phyloP scores from a whole-genome alignment of 1,140 invertebrate genomes.

The Drosophila nasuta region DNA sequence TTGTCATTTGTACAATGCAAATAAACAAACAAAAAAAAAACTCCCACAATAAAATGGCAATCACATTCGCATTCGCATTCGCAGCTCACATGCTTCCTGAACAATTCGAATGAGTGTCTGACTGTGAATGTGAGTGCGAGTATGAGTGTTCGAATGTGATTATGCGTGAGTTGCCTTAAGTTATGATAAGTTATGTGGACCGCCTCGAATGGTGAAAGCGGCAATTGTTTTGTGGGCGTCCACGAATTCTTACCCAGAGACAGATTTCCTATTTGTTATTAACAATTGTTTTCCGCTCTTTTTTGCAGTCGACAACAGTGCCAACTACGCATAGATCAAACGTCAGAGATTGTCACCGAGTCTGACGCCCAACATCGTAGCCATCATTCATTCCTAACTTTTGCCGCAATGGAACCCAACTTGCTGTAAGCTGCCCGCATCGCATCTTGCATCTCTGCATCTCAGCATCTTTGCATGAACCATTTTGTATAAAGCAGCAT shows the following conservation, averaged over 20 bases:
- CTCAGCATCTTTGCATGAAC: constrained; percentile 28
- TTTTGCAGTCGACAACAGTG: constrained; percentile 8
- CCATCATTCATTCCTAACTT: background rate
- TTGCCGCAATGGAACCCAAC: constrained; percentile 60
- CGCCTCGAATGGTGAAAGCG: constrained; percentile 60
- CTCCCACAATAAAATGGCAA: constrained; percentile 61
- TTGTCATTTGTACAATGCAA: constrained; percentile 61
- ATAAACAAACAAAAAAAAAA: constrained; percentile 14
- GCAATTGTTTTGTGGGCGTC: constrained; percentile 59
- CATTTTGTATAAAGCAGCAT: constrained; percentile 57
- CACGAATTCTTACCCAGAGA: constrained; percentile 61
- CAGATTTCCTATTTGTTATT: constrained; percentile 67
- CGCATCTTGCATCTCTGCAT: constrained; percentile 30
- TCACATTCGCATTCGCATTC: constrained; percentile 32
- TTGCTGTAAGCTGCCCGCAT: constrained; percentile 63
- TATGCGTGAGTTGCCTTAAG: constrained; percentile 50
- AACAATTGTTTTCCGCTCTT: constrained; percentile 61
- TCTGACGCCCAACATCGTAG: constrained; percentile 6
- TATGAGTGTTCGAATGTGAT: constrained; percentile 22
- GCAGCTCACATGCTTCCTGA: constrained; percentile 36
- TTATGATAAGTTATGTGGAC: constrained; percentile 77
- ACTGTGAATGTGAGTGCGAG: constrained; percentile 3
- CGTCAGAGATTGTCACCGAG: constrained; percentile 10
- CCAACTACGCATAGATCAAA: constrained; percentile 31
- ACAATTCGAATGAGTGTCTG: constrained; percentile 40